Evolutionary conservation across 2,888 invertebrate genomes (phyloP).

Genomic region (Chrysotoxum bicinctum): DNA sequence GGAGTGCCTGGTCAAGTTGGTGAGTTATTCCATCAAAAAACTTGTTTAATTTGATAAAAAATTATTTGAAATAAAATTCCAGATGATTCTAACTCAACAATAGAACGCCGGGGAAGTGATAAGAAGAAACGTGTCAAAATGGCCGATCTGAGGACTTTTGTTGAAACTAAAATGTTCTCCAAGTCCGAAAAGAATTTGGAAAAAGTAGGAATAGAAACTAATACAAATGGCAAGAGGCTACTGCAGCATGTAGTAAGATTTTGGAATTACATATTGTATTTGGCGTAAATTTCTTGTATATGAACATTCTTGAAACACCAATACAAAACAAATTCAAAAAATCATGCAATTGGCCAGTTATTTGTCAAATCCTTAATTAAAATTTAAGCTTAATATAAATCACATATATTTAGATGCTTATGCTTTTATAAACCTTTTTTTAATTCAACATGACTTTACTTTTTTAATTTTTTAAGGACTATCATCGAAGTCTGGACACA

Average conservation of each 20-base stretch:
- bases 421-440: neutral
- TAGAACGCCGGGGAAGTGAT: constrained; percentile 88
- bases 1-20: constrained; percentile 77
- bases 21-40: neutral
- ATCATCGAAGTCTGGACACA: constrained; percentile 91
- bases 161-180: constrained; percentile 94
- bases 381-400: constrained; percentile 15
- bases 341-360: constrained; percentile 66
- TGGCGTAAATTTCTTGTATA: constrained; percentile 21
- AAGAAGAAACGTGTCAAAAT: constrained; percentile 95
- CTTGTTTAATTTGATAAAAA: too few species aligned
- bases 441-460: neutral
- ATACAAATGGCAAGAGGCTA: constrained; percentile 83
- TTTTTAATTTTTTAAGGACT: constrained; percentile 84
- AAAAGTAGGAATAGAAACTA: constrained; percentile 90
- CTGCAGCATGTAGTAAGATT: constrained; percentile 85
- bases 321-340: constrained; percentile 51
- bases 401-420: constrained; percentile 33
- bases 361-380: constrained; percentile 38
- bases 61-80: constrained; percentile 19
- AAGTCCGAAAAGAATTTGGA: constrained; percentile 95
- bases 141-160: constrained; percentile 94
- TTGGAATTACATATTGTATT: constrained; percentile 56
- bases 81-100: constrained; percentile 77
- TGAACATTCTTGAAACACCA: constrained; percentile 29